phyloP scores from a whole-genome alignment of 2,797 vertebrate species.

The Enteromius afrohamiltoni region DNA sequence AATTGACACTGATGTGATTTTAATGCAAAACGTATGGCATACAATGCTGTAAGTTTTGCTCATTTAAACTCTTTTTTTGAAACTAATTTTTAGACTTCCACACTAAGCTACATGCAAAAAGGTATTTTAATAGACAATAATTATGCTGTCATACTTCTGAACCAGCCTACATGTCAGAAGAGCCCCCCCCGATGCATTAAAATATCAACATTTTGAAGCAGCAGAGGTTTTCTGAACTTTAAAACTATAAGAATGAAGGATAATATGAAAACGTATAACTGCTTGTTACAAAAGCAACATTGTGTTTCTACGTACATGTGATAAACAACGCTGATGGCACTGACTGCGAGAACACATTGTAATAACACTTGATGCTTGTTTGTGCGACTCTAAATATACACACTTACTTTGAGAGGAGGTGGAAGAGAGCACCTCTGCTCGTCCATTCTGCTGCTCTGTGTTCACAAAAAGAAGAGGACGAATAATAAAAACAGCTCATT shows the following conservation, averaged over 20 bases:
- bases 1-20: not conserved
- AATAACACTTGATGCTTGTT: conserved; percentile 32
- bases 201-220: conserved; percentile 16
- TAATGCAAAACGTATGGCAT: not conserved
- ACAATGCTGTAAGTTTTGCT: not conserved
- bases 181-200: not conserved
- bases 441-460: conserved; percentile 93
- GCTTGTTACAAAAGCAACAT: not conserved
- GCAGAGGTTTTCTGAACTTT: not conserved
- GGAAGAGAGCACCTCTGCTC: conserved; percentile 91
- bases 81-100: not conserved
- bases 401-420: conserved; percentile 90
- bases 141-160: not conserved
- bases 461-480: conserved; percentile 55
- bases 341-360: not conserved
- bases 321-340: conserved; percentile 8
- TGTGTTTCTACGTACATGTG: conserved; percentile 11
- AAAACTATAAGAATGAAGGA: conserved; percentile 11
- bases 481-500: not conserved
- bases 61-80: not conserved
- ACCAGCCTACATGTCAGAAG: not conserved
- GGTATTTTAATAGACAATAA: conserved; percentile 11
- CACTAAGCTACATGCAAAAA: not conserved
- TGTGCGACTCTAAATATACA: conserved; percentile 54
- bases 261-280: conserved; percentile 3